Conservation (phyloP, 2,113 vertebrate species). For the Aegotheles bennettii region DNA sequence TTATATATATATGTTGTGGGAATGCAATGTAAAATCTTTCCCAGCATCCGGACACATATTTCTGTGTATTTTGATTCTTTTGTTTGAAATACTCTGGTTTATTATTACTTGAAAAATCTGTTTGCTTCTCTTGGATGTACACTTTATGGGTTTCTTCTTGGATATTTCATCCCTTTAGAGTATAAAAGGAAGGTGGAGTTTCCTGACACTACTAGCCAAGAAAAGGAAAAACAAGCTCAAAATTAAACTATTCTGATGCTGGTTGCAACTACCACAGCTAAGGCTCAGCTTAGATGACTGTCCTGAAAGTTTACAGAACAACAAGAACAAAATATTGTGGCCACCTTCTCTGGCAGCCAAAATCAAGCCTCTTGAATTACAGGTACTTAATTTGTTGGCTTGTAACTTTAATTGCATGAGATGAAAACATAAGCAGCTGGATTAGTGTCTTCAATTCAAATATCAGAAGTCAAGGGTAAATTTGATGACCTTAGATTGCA, state of each 20-base stretch:
- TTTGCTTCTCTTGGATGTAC: constrained; percentile 8
- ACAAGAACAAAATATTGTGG: not conserved
- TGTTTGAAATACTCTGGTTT: not conserved
- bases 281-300: not conserved
- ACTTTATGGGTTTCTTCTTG: not conserved
- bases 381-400: not conserved
- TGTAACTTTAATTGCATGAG: not conserved
- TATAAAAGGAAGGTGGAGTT: not conserved
- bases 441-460: not conserved
- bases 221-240: not conserved
- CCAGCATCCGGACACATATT: not conserved
- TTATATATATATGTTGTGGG: not conserved
- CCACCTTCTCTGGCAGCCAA: not conserved
- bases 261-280: not conserved
- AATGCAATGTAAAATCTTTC: constrained; percentile 18
- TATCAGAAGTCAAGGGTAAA: not conserved
- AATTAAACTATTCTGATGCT: not conserved
- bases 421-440: not conserved
- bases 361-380: not conserved
- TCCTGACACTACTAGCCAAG: not conserved
- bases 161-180: not conserved
- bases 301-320: not conserved
- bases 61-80: constrained; percentile 10
- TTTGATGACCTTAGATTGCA: not conserved
- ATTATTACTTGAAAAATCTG: not conserved